A percentile compares a stretch with the other conserved stretches of the same genome.
Conservation (phyloP, 1,140 invertebrate species). For the Nautilus pompilius region DNA sequence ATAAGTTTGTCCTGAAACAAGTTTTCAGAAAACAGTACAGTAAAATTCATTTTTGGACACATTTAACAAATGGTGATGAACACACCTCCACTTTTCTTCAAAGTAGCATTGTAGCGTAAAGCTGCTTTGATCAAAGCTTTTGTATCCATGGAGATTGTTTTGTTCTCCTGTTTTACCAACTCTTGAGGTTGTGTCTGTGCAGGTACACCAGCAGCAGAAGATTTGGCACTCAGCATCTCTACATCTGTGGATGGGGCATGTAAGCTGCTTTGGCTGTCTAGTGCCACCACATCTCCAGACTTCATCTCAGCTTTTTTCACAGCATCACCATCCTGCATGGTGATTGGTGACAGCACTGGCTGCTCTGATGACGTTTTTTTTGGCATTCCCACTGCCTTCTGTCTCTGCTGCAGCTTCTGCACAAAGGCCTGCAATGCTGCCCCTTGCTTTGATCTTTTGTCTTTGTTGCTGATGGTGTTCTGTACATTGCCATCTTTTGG, state of each 20-base stretch:
- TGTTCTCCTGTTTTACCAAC: slow-evolving; percentile 11
- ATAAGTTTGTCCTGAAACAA: too few species aligned
- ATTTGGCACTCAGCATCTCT: slow-evolving; percentile 51
- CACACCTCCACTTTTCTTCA: slow-evolving; percentile 34
- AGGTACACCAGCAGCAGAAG: slow-evolving; percentile 3
- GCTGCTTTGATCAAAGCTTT: slow-evolving; percentile 47
- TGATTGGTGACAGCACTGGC: not conserved
- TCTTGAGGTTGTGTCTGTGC: not conserved
- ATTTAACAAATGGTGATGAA: too few species aligned
- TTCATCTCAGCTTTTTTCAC: slow-evolving; percentile 16
- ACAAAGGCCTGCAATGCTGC: not conserved
- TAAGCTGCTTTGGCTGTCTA: slow-evolving; percentile 23
- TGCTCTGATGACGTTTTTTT: not conserved
- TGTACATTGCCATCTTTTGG: slow-evolving; percentile 21
- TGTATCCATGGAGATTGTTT: slow-evolving; percentile 44
- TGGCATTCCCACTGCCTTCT: not conserved
- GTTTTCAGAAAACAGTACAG: too few species aligned
- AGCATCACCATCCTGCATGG: slow-evolving; percentile 5
- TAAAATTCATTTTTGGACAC: too few species aligned
- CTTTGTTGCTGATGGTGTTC: not conserved
- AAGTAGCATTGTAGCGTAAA: slow-evolving; percentile 33
- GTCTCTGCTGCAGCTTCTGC: not conserved
- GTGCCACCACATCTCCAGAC: slow-evolving; percentile 14
- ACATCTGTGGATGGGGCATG: slow-evolving; percentile 27
- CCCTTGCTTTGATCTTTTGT: not conserved